Evolutionary conservation across 2,113 vertebrate genomes (phyloP), one percentile per base, ranked within the genome.

Genomic region (Rutilus rutilus): DNA sequence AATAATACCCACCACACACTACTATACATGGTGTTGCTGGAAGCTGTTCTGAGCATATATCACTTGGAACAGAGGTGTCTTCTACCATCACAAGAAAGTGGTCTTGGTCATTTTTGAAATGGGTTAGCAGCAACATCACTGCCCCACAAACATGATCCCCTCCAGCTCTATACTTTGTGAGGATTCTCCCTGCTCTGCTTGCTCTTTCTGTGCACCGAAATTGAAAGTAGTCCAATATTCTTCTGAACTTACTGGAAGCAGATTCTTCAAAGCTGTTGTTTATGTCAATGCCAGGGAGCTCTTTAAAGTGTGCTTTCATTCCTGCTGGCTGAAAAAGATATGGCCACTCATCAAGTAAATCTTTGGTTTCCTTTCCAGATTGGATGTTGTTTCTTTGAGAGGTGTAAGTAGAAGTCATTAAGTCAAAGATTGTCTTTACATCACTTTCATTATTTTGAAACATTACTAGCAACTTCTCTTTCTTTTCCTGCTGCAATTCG

Each of bases 231-330:
- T 23, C 10, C 77, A 36, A 45, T 27, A 75, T 60, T 65, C 74
- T 82, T 81, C 17, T 25, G 81, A 36, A 82, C 76, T 86, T 64
- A 14, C 78, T 54, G 57, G 64, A 47, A 9, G 74, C 59, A 23
- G 42, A 78, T 82, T 82, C 75, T 60, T 80, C 62, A 80, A 86
- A 86, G 33, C 33, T 78, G 19, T 3, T 67, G 23, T 62, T 67
- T 6, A 82, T 54, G 79, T 85, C 21, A 21, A 81, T 30, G 36
- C 88, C 85, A 5, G 77, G 87, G 12, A 89, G 52, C 17, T 82
- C 76, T 67, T 85, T 89, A 36, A 75, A 83, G 47, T 86, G 84
- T 65, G 42, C 27, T 42, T 67, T 78, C 47, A 78, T 88, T 25
- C 87, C 33, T n/a, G 60, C 82, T 60, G 65, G 8, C 85, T 83